These are phyloP conservation scores for Ictalurus punctatus DNA, from an alignment of 2,113 vertebrate species.

Conservation along the genomic window DNA sequence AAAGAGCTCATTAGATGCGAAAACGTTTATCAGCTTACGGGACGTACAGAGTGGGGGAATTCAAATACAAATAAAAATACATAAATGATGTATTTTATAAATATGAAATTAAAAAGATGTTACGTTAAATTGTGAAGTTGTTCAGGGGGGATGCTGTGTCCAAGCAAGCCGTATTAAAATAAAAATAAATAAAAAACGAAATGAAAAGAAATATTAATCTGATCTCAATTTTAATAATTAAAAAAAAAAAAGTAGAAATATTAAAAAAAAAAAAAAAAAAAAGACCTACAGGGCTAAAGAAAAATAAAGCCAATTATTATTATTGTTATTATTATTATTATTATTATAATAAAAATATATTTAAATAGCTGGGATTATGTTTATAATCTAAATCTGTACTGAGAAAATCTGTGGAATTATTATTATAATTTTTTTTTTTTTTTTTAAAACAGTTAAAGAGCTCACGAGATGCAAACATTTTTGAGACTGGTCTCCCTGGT, in stretches of 20 bases:
- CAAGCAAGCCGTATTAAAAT: no score
- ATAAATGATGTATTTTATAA: no score
- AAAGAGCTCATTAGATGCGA: background rate
- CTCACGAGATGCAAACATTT: no score
- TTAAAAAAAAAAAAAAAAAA: background rate
- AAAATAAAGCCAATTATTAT: background rate
- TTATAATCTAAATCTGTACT: background rate
- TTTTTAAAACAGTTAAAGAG: no score
- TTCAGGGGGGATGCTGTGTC: no score
- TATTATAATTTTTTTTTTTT: background rate
- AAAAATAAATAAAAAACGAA: no score
- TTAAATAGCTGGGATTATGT: background rate
- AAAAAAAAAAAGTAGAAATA: background rate
- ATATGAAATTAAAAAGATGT: background rate
- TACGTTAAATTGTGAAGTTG: background rate
- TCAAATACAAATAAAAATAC: background rate
- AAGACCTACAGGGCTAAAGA: background rate
- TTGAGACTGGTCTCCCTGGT: background rate
- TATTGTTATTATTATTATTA: background rate
- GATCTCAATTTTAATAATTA: no score
- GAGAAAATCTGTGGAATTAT: background rate
- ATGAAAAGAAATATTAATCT: no score
- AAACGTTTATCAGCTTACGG: no score
- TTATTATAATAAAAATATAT: background rate
- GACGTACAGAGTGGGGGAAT: background rate